These are phyloP conservation scores for Podocnemis expansa DNA, from an alignment of 2,113 vertebrate genomes.

Conservation along the genomic window DNA sequence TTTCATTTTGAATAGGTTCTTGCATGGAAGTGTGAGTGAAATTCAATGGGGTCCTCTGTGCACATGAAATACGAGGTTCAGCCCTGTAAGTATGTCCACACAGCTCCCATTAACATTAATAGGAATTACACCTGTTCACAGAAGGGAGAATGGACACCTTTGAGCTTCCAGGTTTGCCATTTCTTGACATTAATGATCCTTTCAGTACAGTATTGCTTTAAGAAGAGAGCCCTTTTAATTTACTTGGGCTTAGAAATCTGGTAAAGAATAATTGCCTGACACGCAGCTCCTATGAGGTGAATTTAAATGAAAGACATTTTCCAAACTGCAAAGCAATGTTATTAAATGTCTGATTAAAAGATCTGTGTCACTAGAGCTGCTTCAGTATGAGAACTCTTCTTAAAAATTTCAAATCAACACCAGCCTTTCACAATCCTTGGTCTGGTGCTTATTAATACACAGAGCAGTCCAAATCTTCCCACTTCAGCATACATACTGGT, in stretches of 20 bases:
- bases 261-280: slow-evolving; percentile 73
- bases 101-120: slow-evolving; percentile 15
- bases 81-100: slow-evolving; percentile 40
- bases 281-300: slow-evolving; percentile 64
- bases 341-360: slow-evolving; percentile 75
- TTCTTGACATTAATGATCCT: slow-evolving; percentile 53
- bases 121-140: not conserved
- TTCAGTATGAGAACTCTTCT: slow-evolving; percentile 66
- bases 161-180: slow-evolving; percentile 25
- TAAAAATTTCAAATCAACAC: slow-evolving; percentile 68
- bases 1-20: not conserved
- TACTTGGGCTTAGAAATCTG: slow-evolving; percentile 68
- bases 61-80: not conserved
- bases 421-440: slow-evolving; percentile 55
- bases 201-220: slow-evolving; percentile 58
- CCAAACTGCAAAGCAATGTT: slow-evolving; percentile 71
- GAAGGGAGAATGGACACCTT: not conserved
- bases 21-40: not conserved
- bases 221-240: slow-evolving; percentile 67
- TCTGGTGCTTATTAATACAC: slow-evolving; percentile 29
- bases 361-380: slow-evolving; percentile 62
- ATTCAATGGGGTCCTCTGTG: not conserved
- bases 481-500: not conserved
- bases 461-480: not conserved
- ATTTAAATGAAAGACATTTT: slow-evolving; percentile 77